Base-by-base conservation (phyloP, 2,113 vertebrate genomes). In the Struthidea cinerea region DNA sequence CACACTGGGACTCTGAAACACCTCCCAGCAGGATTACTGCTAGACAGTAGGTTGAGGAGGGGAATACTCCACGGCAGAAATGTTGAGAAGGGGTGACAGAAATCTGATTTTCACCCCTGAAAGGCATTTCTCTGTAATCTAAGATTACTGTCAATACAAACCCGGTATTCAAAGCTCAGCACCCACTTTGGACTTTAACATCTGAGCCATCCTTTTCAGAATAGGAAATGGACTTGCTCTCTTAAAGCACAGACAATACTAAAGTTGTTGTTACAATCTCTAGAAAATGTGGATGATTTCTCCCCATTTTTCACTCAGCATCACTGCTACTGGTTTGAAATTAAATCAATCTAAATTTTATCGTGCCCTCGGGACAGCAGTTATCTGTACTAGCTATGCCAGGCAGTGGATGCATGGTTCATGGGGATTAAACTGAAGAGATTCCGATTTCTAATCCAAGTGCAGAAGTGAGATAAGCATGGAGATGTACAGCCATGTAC, bases 141-240 rank as follows among this genome's bases (percentile, higher is more conserved):
- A 42, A 39, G 16, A 35, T 0, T 30, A 50, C 16, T 55, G 27
- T 24, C 55, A 65, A 13, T 5, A 11, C 53, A 83, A 76, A 27
- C 5, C 19, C 0, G 0, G 17, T 42, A 11, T 30, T 53, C 67
- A 24, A 68, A 76, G 49, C 30, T 64, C 50, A 61, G 15, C 52
- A 28, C 6, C 4, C 32, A 20, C 24, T 74, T 53, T 17, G 37
- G 17, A n/a, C 50, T 77, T 28, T 15, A 76, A 60, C 11, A 57
- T 28, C 26, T 28, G 42, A 88, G 22, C 20, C 28, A 42, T 19
- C 12, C 44, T 50, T 35, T 81, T 61, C 73, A 94, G 59, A 69
- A 56, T 13, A 50, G 35, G n/a, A 57, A 81, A 37, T 1, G 1
- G 44, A 35, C 24, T 56, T 60, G 35, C 7, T 76, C 33, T 69